Percentiles rank a stretch among this genome's conserved stretches.
phyloP scores from a whole-genome alignment of 2,113 vertebrate genomes.

The Apistogramma diplotaenia region DNA sequence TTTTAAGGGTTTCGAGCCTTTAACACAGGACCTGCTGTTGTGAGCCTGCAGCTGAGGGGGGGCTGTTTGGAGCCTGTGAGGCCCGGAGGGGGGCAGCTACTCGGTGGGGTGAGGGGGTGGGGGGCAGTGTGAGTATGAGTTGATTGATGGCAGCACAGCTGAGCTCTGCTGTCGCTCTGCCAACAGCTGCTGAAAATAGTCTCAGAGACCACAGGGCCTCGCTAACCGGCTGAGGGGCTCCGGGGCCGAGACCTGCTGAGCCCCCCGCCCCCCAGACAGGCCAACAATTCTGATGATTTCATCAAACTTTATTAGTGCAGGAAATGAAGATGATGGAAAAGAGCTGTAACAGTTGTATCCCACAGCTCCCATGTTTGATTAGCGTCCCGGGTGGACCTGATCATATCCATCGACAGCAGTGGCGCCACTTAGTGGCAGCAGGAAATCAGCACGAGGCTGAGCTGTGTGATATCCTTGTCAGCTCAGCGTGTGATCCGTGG shows the following conservation, averaged over 20 bases:
- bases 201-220: neutral
- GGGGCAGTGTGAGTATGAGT: neutral
- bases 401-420: no score
- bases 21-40: neutral
- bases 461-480: no score
- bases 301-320: neutral
- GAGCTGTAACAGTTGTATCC: no score
- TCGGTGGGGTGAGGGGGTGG: neutral
- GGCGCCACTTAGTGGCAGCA: no score
- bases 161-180: conserved; percentile 63
- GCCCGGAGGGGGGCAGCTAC: neutral
- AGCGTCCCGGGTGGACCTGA: no score
- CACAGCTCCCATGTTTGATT: no score
- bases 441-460: no score
- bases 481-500: no score
- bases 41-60: neutral
- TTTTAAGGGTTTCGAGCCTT: no score
- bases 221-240: neutral
- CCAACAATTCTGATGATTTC: neutral
- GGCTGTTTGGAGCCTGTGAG: neutral
- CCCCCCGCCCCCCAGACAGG: neutral
- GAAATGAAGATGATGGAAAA: no score
- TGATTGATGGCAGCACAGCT: conserved; percentile 78
- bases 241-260: neutral
- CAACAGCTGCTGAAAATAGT: conserved; percentile 78